Evolutionary conservation across 2,113 vertebrate genomes (phyloP).

Genomic region (Hirundichthys speculiger): DNA sequence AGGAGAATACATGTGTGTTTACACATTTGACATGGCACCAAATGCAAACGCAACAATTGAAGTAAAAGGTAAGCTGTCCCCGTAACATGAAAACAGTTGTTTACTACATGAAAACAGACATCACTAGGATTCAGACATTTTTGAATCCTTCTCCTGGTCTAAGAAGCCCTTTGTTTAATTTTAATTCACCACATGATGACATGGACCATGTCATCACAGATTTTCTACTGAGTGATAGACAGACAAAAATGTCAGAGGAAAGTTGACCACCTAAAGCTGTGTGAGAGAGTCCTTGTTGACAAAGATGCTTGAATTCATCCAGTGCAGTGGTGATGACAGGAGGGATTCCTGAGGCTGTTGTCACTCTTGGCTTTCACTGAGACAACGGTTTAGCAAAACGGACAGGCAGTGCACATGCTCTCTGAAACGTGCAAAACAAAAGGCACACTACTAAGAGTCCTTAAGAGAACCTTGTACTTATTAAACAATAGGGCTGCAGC

Average conservation of each 20-base stretch:
- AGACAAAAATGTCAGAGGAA: constrained; percentile 28
- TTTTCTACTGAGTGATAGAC: constrained; percentile 11
- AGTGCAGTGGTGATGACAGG: constrained; percentile 48
- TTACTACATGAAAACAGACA: no score
- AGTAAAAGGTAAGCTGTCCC: constrained; percentile 90
- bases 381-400: constrained; percentile 48
- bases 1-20: constrained; percentile 97
- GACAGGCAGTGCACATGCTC: constrained; percentile 52
- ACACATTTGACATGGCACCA: constrained; percentile 88
- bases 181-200: not conserved
- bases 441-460: not conserved
- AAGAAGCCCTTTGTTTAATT: not conserved
- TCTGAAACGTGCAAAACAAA: constrained; percentile 36
- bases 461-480: no score
- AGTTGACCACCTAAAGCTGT: constrained; percentile 37
- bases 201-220: constrained; percentile 11
- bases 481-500: no score
- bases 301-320: constrained; percentile 53
- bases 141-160: not conserved
- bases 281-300: constrained; percentile 43
- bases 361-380: constrained; percentile 62
- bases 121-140: no score
- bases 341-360: constrained; percentile 61
- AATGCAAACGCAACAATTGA: constrained; percentile 96
- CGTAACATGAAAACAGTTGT: no score